Conservation (phyloP, 2,113 vertebrate genomes). For the Empidonax alnorum region DNA sequence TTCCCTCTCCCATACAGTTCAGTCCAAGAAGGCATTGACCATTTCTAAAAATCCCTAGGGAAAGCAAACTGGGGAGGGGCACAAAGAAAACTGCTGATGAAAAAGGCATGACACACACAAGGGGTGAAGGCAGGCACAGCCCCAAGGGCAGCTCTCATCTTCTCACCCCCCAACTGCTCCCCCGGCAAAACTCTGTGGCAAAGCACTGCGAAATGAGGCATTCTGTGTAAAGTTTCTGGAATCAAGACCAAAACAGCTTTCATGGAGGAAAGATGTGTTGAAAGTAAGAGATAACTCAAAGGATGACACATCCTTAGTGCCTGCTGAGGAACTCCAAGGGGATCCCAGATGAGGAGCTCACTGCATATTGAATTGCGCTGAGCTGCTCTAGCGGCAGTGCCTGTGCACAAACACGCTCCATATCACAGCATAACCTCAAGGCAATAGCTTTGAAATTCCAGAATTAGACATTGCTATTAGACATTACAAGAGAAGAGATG, state of each 20-base stretch:
- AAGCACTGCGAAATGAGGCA: background rate
- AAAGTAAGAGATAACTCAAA: slow-evolving; percentile 39
- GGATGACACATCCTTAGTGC: background rate
- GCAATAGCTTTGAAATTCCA: slow-evolving; percentile 50
- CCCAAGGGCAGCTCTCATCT: background rate
- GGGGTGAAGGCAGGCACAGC: background rate
- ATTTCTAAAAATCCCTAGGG: background rate
- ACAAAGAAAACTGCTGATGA: background rate
- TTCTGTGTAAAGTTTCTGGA: background rate
- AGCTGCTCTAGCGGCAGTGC: background rate
- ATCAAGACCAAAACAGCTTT: background rate
- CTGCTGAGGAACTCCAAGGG: slow-evolving; percentile 13
- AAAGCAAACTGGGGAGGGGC: background rate
- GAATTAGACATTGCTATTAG: slow-evolving; percentile 12
- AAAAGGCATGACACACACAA: background rate
- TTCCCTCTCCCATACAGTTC: background rate
- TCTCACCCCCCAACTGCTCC: rapidly evolving
- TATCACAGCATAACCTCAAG: slow-evolving; percentile 51
- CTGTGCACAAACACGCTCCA: background rate
- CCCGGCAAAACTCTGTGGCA: background rate
- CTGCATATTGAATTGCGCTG: background rate
- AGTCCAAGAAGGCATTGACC: background rate
- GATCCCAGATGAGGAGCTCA: background rate
- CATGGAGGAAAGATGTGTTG: slow-evolving; percentile 9
- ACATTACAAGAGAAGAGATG: slow-evolving; percentile 23